Evolutionary conservation across 2,797 vertebrate genomes (phyloP), one percentile per base, ranked within the genome.

Genomic region (Aldrovandia affinis): DNA sequence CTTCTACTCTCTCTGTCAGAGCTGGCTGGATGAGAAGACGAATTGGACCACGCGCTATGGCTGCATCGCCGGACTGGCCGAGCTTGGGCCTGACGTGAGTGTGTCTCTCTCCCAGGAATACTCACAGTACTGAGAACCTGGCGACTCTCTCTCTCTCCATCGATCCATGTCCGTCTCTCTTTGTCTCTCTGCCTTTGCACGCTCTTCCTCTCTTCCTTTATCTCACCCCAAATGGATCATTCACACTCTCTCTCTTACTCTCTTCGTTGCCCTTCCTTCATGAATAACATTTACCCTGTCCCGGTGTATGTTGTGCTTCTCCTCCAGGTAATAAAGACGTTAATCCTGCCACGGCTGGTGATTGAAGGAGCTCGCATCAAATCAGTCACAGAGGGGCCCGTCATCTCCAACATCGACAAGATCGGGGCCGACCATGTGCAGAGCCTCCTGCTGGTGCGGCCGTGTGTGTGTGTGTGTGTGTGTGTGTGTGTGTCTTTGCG

Each of bases 381-480:
- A 87, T 91, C 93, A 0, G 96, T 98, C 83, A 93, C 96, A 86
- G 97, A 98, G 36, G 97, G 97, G 44, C 96, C 95, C 0, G 96
- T 98, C 30, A 89, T 99, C 83, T 97, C 97, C 88, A 98, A 97
- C 89, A 98, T 99, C 0, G 98, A 99, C 91, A 97, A 96, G 87
- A 99, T 98, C 0, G 97, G 97, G n/a, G 98, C 98, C 0, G 97
- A 99, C 88, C 98, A 98, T 0, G 98, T 99, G 77, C 98, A 98
- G 89, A 99, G 95, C 86, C 96, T 99, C 59, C 91, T 98, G 82
- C 91, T 98, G 96, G 97, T 98, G 93, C 95, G 85, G 81, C 59
- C 47, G 39, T 47, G 42, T 77, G 39, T 77, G 39, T 77, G 73
- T 77, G 42, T 77, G 42, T 77, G 39, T 9, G 55, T 57, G 2